Conservation (phyloP, 2,797 vertebrate species). For the Clarias fuscus region DNA sequence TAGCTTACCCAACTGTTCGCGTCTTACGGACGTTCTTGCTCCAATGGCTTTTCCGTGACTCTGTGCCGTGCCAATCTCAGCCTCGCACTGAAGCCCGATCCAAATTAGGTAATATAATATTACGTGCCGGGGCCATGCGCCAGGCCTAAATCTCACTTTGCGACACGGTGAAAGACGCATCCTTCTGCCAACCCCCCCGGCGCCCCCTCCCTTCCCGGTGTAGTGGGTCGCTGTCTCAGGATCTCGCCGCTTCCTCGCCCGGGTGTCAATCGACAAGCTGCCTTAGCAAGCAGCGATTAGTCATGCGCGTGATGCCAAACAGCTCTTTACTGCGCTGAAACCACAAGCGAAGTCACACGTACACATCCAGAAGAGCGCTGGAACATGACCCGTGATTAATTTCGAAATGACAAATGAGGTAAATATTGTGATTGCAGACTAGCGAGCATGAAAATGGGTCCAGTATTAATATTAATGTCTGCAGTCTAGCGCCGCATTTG, state of each 20-base stretch:
- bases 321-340: neutral
- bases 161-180: neutral
- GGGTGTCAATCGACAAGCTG: slow-evolving; percentile 1
- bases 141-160: neutral
- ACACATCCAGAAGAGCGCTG: slow-evolving; percentile 16
- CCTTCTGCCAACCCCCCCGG: neutral
- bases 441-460: slow-evolving; percentile 8
- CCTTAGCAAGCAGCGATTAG: slow-evolving; percentile 19
- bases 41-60: neutral
- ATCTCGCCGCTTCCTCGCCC: neutral
- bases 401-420: slow-evolving; percentile 31
- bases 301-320: slow-evolving; percentile 26
- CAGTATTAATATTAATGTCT: slow-evolving; percentile 34
- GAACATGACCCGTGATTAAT: slow-evolving; percentile 29
- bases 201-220: no score
- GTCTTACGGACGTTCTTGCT: neutral
- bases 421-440: slow-evolving; percentile 43
- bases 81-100: neutral
- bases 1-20: neutral
- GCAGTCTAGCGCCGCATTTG: slow-evolving; percentile 4
- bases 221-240: neutral
- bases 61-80: no score
- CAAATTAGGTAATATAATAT: neutral
- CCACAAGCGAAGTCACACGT: neutral
- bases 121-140: neutral